Evolutionary conservation across 2,113 vertebrate genomes (phyloP), one percentile per base, ranked within the genome.

Genomic region (Pterocles orientalis): DNA sequence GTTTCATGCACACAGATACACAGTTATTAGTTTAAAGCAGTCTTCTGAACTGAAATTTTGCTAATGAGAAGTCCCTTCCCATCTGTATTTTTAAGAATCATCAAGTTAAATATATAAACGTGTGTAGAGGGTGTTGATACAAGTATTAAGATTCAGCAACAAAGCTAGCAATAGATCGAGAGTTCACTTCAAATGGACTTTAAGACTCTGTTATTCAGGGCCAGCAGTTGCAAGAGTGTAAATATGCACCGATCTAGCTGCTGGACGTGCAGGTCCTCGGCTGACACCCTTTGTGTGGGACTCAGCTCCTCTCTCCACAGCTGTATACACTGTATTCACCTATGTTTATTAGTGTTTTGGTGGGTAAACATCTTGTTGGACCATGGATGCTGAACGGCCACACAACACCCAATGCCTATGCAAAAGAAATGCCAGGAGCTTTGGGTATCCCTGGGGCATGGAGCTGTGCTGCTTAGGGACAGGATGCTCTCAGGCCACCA

Each of bases 381-480:
- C 28, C 57, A 8, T 9, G 28, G 62, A 34, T 1, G 2, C 34
- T 24, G 34, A 75, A 39, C 1, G 3, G 76, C 43, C 66, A 88
- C 34, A 11, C 29, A 57, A 51, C n/a, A 68, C 12, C 43, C 21
- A 54, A 90, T 66, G 12, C 9, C 34, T 41, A 33, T 0, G 0
- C 12, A 50, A 57, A 62, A 76, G 57, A 54, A 58, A 54, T 13
- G 5, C 14, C 43, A 17, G 53, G 57, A 86, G 11, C 21, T 53
- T 2, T 0, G 1, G 18, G 9, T 66, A n/a, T 82, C 36, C 7
- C n/a, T 3, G 1, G 23, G 34, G 3, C 33, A 3, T 5, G 41
- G 45, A 84, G 39, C 26, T 53, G 24, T 16, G 7, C 5, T 60
- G n/a, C 41, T 57, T 14, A 68, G 48, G 48, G 36, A 54, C 6